phyloP scores from a whole-genome alignment of 2,797 vertebrate species.

The Kryptolebias ocellatus region DNA sequence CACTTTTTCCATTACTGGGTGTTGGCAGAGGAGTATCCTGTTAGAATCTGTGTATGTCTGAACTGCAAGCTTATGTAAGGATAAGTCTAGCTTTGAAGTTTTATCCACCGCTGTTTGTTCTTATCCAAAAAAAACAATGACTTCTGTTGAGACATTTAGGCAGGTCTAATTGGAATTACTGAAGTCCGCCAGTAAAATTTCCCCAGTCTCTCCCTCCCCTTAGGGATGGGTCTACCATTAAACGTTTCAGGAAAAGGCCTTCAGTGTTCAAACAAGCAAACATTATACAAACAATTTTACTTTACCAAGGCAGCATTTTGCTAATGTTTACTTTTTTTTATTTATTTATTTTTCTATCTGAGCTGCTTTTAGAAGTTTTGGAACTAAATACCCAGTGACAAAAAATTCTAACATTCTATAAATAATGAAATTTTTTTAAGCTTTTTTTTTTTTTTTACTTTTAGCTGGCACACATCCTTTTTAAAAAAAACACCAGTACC shows the following conservation, averaged over 20 bases:
- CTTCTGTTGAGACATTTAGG: conserved; percentile 52
- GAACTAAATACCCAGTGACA: neutral
- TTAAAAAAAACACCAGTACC: conserved; percentile 32
- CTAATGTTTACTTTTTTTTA: conserved; percentile 20
- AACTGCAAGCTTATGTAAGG: conserved; percentile 47
- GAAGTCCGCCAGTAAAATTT: conserved; percentile 50
- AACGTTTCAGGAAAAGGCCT: conserved; percentile 66
- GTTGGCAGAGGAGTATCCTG: conserved; percentile 17
- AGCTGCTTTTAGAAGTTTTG: neutral
- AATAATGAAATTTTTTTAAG: conserved; percentile 21
- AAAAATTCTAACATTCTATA: neutral
- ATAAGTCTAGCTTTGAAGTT: conserved; percentile 60
- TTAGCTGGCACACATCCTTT: conserved; percentile 21
- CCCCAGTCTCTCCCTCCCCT: conserved; percentile 48
- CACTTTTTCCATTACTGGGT: conserved; percentile 25
- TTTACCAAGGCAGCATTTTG: conserved; percentile 25
- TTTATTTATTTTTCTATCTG: conserved; percentile 3
- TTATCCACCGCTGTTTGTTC: conserved; percentile 50
- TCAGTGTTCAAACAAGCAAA: conserved; percentile 54
- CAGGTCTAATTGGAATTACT: conserved; percentile 61
- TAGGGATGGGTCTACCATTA: conserved; percentile 67
- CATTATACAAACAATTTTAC: conserved; percentile 46
- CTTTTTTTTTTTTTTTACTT: conserved; percentile 40
- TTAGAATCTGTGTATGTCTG: conserved; percentile 41
- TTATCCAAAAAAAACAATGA: conserved; percentile 40